phyloP scores from a whole-genome alignment of 2,113 vertebrate species.

The Bettongia penicillata region DNA sequence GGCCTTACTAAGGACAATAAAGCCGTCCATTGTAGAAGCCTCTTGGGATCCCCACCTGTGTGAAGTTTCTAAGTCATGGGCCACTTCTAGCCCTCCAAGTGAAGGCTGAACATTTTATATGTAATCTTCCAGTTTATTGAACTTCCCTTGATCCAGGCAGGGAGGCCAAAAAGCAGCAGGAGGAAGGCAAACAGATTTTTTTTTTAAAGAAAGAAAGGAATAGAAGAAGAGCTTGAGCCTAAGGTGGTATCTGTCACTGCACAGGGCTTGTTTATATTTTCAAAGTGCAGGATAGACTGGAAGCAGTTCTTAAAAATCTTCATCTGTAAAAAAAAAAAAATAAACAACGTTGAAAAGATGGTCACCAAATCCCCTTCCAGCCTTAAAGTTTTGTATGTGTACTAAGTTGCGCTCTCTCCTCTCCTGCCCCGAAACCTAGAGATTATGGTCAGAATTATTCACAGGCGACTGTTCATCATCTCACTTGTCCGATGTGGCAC shows the following conservation, averaged over 20 bases:
- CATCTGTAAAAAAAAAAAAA: neutral
- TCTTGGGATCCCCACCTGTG: constrained; percentile 53
- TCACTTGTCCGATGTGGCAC: constrained; percentile 2
- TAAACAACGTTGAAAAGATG: neutral
- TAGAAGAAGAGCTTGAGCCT: neutral
- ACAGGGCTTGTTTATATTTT: constrained; percentile 4
- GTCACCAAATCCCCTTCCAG: neutral
- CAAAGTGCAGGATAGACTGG: neutral
- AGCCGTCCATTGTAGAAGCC: constrained; percentile 70
- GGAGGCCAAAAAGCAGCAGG: neutral
- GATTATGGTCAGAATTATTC: constrained; percentile 36
- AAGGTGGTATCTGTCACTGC: neutral
- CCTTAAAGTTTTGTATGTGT: constrained; percentile 10
- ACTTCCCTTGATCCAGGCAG: constrained; percentile 50
- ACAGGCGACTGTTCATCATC: neutral
- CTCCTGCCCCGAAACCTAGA: neutral
- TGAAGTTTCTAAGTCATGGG: constrained; percentile 61
- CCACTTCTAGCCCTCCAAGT: constrained; percentile 58
- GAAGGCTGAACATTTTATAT: constrained; percentile 62
- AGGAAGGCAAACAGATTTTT: neutral
- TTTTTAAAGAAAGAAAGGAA: neutral
- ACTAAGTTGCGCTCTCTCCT: neutral
- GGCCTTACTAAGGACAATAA: constrained; percentile 70
- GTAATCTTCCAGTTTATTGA: constrained; percentile 67
- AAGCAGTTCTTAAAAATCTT: neutral